Conservation (phyloP, 2,797 vertebrate species). For the Pangasius macronema region DNA sequence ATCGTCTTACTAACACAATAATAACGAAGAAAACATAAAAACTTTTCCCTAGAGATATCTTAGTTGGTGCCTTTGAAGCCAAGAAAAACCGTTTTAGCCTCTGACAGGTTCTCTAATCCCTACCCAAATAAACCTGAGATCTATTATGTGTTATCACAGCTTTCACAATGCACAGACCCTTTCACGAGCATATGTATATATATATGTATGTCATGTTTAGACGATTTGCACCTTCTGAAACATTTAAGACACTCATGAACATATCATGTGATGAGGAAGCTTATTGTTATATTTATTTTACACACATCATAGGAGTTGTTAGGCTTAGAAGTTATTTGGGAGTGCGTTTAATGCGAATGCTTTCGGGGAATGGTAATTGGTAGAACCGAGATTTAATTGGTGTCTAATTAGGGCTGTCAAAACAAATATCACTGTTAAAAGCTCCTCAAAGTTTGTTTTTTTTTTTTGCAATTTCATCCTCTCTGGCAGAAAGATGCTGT, state of each 20-base stretch:
- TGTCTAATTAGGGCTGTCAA: neutral
- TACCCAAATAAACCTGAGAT: neutral
- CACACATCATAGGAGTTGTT: neutral
- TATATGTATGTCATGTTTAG: neutral
- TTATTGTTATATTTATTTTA: neutral
- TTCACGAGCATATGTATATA: neutral
- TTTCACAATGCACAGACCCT: neutral
- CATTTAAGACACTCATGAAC: neutral
- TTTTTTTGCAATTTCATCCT: neutral
- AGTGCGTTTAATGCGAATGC: neutral
- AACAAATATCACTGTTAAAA: neutral
- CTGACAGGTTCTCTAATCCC: constrained; percentile 1
- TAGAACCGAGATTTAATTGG: neutral
- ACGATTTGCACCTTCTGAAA: neutral
- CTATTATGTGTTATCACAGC: neutral
- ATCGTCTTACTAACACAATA: no score
- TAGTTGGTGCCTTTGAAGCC: constrained; percentile 2
- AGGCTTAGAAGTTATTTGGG: neutral
- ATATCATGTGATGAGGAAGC: neutral
- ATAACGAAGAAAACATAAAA: no score
- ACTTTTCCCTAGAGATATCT: neutral
- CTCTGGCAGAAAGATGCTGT: neutral
- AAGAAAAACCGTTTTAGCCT: neutral
- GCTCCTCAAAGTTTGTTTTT: neutral
- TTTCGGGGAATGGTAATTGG: neutral